Evolutionary conservation across 2,797 vertebrate species (phyloP).

Genomic region (Ciconia nigra): DNA sequence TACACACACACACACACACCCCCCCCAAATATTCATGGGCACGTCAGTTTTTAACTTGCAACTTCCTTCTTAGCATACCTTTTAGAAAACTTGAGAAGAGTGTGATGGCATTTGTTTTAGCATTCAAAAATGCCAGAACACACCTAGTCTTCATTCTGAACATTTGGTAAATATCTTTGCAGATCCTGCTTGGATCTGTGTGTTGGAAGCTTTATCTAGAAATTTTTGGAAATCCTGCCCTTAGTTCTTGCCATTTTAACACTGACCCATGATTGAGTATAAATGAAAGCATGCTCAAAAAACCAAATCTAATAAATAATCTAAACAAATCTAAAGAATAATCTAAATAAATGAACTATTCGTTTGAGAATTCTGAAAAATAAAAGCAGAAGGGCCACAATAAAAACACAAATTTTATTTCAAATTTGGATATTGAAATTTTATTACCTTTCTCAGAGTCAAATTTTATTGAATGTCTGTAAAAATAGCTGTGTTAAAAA

Average conservation of each 20-base stretch:
- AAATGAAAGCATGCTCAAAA: neutral
- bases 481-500: neutral
- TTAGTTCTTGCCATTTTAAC: neutral
- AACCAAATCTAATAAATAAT: neutral
- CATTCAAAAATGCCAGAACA: neutral
- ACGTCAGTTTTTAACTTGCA: neutral
- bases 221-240: neutral
- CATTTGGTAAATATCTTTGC: neutral
- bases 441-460: neutral
- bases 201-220: neutral
- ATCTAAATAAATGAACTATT: neutral
- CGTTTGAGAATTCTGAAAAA: neutral
- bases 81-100: neutral
- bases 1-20: fast-evolving
- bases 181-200: neutral
- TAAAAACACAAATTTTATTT: neutral
- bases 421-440: neutral
- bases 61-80: neutral
- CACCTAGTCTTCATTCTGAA: neutral
- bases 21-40: neutral
- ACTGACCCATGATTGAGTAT: neutral
- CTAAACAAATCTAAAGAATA: too few species aligned
- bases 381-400: neutral
- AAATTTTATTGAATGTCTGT: neutral
- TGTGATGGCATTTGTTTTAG: neutral